A percentile compares a stretch with the other conserved stretches of the same genome.
These are phyloP conservation scores for Macrophya annulata DNA, from an alignment of 2,888 invertebrate genomes.

Conservation along the genomic window DNA sequence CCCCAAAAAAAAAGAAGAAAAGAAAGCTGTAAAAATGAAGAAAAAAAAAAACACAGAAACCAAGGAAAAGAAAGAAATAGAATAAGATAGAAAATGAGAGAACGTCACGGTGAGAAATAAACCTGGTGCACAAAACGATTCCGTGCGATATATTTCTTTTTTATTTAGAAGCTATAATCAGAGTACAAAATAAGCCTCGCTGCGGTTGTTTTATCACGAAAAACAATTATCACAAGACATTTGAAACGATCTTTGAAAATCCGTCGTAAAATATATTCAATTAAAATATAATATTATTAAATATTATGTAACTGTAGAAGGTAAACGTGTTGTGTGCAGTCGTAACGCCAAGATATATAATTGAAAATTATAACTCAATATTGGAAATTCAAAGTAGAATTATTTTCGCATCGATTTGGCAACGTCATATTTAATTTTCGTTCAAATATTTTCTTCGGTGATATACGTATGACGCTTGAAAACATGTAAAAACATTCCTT, in stretches of 20 bases:
- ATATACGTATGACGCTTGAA: too few species aligned
- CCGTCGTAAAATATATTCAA: not conserved
- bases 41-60: too few species aligned
- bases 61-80: not conserved
- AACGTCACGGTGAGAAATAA: not conserved
- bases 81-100: not conserved
- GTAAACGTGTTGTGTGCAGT: not conserved
- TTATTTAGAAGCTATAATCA: constrained; percentile 3
- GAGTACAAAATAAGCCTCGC: not conserved
- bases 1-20: too few species aligned
- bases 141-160: constrained; percentile 14
- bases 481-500: too few species aligned
- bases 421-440: too few species aligned
- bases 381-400: too few species aligned
- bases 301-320: not conserved
- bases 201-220: not conserved
- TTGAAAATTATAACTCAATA: too few species aligned
- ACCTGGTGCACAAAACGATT: not conserved
- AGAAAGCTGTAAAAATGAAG: not conserved
- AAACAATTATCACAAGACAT: not conserved
- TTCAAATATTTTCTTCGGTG: too few species aligned
- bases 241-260: not conserved
- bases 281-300: constrained; percentile 1
- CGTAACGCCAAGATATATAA: not conserved
- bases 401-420: too few species aligned